These are phyloP conservation scores for Zonotrichia leucophrys DNA, from an alignment of 2,113 vertebrate genomes.

Conservation along the genomic window DNA sequence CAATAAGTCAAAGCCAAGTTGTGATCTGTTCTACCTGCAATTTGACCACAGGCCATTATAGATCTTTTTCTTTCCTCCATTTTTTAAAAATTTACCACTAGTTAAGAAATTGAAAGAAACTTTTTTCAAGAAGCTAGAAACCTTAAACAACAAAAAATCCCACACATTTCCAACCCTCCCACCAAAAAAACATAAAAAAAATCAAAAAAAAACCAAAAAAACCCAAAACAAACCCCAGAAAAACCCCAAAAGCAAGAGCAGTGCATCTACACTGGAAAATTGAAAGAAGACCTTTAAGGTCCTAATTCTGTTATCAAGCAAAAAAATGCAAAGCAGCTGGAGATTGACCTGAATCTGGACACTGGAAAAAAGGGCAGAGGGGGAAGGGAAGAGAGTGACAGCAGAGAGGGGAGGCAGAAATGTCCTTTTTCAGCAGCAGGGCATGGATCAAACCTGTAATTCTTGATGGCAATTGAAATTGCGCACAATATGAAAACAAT, in stretches of 20 bases:
- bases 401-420: neutral
- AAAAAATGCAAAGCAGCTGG: constrained; percentile 25
- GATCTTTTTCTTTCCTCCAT: neutral
- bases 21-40: neutral
- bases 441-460: neutral
- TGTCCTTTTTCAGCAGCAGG: neutral
- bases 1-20: neutral
- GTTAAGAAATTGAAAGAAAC: neutral
- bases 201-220: neutral
- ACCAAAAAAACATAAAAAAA: too few relatives aligned
- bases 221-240: neutral
- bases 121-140: neutral
- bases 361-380: neutral
- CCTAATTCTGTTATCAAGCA: neutral
- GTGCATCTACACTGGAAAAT: neutral
- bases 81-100: neutral
- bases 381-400: neutral
- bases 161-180: accelerated
- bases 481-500: neutral
- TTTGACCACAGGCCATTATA: neutral
- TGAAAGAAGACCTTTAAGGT: neutral
- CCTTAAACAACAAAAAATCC: accelerated
- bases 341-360: neutral
- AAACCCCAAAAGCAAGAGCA: neutral
- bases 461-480: neutral